phyloP scores from a whole-genome alignment of 2,797 vertebrate species.

The Ambastaia sidthimunki region DNA sequence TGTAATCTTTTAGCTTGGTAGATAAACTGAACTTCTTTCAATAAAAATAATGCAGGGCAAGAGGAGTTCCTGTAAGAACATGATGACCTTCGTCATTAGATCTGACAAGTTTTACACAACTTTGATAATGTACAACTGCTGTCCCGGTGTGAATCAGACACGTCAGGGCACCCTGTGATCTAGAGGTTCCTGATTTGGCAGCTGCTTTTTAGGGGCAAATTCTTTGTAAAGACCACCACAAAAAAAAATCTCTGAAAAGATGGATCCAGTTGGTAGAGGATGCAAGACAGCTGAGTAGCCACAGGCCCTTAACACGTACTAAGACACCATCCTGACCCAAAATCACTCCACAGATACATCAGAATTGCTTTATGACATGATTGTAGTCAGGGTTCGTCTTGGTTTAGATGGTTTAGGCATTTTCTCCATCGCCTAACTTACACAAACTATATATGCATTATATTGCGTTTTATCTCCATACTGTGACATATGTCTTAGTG shows the following conservation, averaged over 20 bases:
- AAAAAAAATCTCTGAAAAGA: conserved; percentile 18
- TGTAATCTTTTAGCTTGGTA: conserved; percentile 10
- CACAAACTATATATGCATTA: neutral
- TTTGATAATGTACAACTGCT: conserved; percentile 16
- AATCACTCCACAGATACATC: conserved; percentile 38
- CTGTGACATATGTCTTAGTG: neutral
- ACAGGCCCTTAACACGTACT: conserved; percentile 51
- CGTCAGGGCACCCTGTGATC: neutral
- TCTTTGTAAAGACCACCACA: too few species aligned
- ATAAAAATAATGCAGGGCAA: neutral
- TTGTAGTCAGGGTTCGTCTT: too few species aligned
- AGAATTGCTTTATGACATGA: too few species aligned
- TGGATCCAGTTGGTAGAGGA: conserved; percentile 41
- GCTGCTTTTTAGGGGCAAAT: conserved; percentile 30
- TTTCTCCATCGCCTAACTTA: neutral
- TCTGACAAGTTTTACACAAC: conserved; percentile 25
- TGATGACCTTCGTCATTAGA: conserved; percentile 43
- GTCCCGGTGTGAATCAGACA: conserved; percentile 5
- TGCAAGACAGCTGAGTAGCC: conserved; percentile 55
- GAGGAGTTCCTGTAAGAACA: neutral
- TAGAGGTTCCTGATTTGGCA: conserved; percentile 3
- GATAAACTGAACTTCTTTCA: conserved; percentile 31
- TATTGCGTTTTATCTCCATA: neutral
- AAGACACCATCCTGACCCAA: conserved; percentile 33
- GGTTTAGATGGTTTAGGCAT: neutral